Evolutionary conservation across 1,140 invertebrate genomes (phyloP), one percentile per base, ranked within the genome.

Genomic region (Akabosia matsudoensis): DNA sequence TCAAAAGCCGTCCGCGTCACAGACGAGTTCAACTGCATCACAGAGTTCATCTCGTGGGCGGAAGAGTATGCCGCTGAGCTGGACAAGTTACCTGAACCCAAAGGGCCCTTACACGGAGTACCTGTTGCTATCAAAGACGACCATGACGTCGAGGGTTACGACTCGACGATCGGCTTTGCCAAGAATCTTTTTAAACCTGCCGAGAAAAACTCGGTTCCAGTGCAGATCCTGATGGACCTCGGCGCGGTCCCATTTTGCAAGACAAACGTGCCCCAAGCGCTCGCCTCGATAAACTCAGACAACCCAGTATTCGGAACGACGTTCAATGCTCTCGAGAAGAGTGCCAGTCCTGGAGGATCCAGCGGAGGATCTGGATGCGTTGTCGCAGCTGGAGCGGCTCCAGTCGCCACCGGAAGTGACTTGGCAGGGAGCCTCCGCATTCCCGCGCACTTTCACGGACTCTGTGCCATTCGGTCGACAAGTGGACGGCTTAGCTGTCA

Each of bases 171-270:
- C 30, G 86, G 86, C 13, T 79, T 67, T 67, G 78, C 82, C 13
- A 81, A 82, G 70, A 83, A 80, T 22, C 70, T 87, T 1, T 76
- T 82, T 37, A 79, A 79, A 30, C 84, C 85, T 16, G 76, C 79
- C 3, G 56, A 45, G 0, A 33, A 71, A 10, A 82, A 84, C 56
- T 84, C 85, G 16, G 78, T 82, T 24, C 22, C 84, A 31, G 82
- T 87, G 26, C 72, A 82, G 33, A 71, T 78, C 7, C 74, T 86
- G 0, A 72, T 67, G 13, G 75, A 78, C 30, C 77, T 82, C 26
- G 85, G 85, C 14, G 86, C 83, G 3, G 78, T 87, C 16, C 85
- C 85, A 2, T 85, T 86, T 77, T 82, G 81, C 26, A 79, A 84
- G 64, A 86, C 85, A 22, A 87, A 86, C 74, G 79, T 85, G 2